These are phyloP conservation scores for Acanthosepion esculentum DNA, from an alignment of 2,888 invertebrate genomes.

Conservation along the genomic window DNA sequence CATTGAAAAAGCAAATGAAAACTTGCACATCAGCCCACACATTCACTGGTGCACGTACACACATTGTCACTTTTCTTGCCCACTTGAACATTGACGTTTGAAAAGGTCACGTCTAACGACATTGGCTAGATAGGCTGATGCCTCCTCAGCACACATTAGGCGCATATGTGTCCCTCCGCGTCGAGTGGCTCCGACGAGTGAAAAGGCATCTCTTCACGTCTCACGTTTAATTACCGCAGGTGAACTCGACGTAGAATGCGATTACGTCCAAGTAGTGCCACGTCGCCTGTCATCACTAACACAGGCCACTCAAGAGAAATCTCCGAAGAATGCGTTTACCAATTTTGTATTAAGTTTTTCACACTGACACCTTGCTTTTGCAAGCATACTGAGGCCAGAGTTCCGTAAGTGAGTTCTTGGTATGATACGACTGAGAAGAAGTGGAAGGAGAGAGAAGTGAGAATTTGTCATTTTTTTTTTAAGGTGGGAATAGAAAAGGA, in stretches of 20 bases:
- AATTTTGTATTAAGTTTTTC: conserved; percentile 1
- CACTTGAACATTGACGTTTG: conserved; percentile 33
- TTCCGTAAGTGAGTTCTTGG: not conserved
- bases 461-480: too few species aligned
- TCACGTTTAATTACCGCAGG: conserved; percentile 16
- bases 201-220: not conserved
- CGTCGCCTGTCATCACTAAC: not conserved
- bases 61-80: not conserved
- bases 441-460: too few species aligned
- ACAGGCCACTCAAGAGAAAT: conserved; percentile 16
- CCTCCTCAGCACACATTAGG: conserved; percentile 33
- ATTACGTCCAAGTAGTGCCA: conserved; percentile 14
- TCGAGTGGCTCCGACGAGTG: conserved; percentile 17
- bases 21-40: not conserved
- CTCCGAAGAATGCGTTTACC: conserved; percentile 8
- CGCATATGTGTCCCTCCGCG: conserved; percentile 22
- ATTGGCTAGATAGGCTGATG: conserved; percentile 8
- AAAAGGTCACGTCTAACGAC: conserved; percentile 33
- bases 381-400: not conserved
- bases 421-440: too few species aligned
- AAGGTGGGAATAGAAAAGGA: too few species aligned
- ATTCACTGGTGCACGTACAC: not conserved
- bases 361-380: conserved; percentile 2
- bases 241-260: conserved; percentile 33
- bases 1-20: not conserved